Evolutionary conservation across 2,888 invertebrate genomes (phyloP).

Genomic region (Pecten maximus): DNA sequence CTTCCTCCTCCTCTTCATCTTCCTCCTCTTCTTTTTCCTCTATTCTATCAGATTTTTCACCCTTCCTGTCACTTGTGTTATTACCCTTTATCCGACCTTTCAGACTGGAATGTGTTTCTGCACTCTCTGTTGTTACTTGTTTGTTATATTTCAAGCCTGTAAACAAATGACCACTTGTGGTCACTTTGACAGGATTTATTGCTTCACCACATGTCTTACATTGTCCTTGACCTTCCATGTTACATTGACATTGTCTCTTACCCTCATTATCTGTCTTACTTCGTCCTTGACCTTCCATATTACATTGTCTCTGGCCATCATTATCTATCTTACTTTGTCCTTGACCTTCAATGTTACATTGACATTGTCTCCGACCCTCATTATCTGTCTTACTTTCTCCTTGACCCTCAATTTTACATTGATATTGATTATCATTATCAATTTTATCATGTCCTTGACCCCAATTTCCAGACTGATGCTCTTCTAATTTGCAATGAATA

Average conservation of each 20-base stretch:
- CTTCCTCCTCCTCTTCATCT: not conserved
- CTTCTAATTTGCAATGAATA: not conserved
- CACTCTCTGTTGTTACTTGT: not conserved
- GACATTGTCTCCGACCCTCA: not conserved
- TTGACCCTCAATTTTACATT: not conserved
- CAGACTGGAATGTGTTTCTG: not conserved
- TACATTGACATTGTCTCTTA: not conserved
- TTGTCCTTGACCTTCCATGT: not conserved
- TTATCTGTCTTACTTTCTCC: not conserved
- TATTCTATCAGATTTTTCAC: slow-evolving; percentile 50
- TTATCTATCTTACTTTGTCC: not conserved
- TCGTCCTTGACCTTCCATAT: not conserved
- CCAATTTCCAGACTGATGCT: not conserved
- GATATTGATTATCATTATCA: too few relatives aligned
- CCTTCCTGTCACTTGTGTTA: slow-evolving; percentile 45
- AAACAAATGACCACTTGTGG: not conserved
- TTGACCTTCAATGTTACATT: not conserved
- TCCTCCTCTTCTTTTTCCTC: slow-evolving; percentile 53
- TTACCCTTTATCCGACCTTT: not conserved
- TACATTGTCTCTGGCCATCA: not conserved
- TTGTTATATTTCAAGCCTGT: not conserved
- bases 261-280: not conserved
- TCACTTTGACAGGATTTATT: not conserved
- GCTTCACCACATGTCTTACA: not conserved
- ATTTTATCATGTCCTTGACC: too few relatives aligned